Evolutionary conservation across 2,113 vertebrate species (phyloP).

Genomic region (Rhinolophus sinicus): DNA sequence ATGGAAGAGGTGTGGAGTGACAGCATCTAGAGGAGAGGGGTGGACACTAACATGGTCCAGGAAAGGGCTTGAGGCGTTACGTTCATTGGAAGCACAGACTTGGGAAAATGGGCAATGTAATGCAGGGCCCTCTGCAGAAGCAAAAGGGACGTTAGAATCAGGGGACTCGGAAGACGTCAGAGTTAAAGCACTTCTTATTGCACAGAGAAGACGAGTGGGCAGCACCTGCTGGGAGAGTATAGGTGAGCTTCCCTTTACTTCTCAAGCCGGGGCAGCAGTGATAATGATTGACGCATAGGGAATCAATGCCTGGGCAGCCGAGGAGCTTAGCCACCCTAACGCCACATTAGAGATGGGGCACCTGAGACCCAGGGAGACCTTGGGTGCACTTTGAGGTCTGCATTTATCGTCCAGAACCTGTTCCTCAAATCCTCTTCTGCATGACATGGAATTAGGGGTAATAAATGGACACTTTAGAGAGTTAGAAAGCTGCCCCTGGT

Average conservation of each 20-base stretch:
- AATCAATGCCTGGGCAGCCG: too few relatives aligned
- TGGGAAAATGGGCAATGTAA: not conserved
- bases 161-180: not conserved
- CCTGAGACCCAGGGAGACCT: not conserved
- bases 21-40: not conserved
- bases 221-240: not conserved
- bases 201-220: not conserved
- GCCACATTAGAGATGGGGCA: accelerated
- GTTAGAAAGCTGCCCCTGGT: not conserved
- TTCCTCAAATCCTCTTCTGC: not conserved
- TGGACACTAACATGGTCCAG: not conserved
- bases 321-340: not conserved
- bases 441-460: not conserved
- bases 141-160: not conserved
- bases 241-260: not conserved
- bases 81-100: not conserved
- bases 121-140: not conserved
- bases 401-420: not conserved
- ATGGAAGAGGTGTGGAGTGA: not conserved
- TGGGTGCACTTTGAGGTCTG: not conserved
- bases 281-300: not conserved
- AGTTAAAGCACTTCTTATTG: not conserved
- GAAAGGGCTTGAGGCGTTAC: accelerated
- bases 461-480: not conserved
- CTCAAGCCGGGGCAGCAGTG: not conserved